Evolutionary conservation across 2,888 invertebrate genomes (phyloP), one percentile per base, ranked within the genome.

Genomic region (Synanthedon andrenaeformis): DNA sequence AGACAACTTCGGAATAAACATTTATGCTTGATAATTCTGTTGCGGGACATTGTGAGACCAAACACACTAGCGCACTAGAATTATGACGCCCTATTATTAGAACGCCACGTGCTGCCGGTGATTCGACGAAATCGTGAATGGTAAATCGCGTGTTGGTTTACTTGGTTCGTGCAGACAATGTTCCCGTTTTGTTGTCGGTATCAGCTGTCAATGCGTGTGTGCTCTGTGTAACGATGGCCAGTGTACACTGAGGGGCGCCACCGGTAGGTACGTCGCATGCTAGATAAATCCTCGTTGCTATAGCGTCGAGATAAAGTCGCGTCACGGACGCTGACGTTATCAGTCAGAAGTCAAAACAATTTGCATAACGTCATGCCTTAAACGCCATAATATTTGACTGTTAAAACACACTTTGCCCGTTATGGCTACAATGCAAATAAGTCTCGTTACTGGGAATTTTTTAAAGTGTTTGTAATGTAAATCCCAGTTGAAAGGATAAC

Each of bases 101-200:
- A 67, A 55, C 58, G 73, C 81, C 84, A 83, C 86, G 85, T 86
- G 86, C 66, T 76, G 62, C 64, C 62, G 74, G 79, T 76, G 77
- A 70, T 77, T 80, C 78, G 79, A 63, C 68, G 71, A 69, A 67
- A 71, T 72, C 76, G 77, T 76, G 79, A 84, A 77, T 83, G 82
- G 72, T 72, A 51, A 35, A 41, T 17, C 6, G 51, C 23, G 63
- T 61, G 58, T 57, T 54, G 58, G 56, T 55, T 58, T 35, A 35
- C 35, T 35, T 35, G 35, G 58, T 48, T 61, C 57, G 66, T 68
- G 65, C 65, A 69, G 69, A 70, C 67, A 66, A 64, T 69, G 67
- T 63, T 70, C 65, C 41, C 64, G 73, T 71, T 70, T 74, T 81
- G 82, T 81, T 83, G 81, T 79, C 74, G 69, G 72, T 82, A 76